Evolutionary conservation across 2,113 vertebrate species (phyloP).

Genomic region (Salvelinus alpinus): DNA sequence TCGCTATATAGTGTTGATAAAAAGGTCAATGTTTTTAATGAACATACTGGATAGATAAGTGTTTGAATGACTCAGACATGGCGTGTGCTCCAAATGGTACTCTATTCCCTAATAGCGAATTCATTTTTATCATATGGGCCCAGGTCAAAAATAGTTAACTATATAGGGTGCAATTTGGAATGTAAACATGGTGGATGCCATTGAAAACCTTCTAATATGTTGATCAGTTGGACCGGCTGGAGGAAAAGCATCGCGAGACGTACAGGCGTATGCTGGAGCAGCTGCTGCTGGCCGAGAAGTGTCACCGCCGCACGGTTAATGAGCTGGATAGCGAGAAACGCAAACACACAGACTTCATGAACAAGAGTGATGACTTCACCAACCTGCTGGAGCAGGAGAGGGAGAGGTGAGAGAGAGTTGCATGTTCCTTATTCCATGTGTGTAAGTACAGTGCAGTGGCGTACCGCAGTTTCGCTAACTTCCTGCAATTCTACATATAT

Average conservation of each 20-base stretch:
- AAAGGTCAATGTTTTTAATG: background rate
- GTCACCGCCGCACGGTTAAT: constrained; percentile 88
- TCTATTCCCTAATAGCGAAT: background rate
- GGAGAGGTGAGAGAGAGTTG: constrained; percentile 78
- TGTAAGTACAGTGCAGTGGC: background rate
- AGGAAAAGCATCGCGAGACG: constrained; percentile 92
- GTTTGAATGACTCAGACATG: background rate
- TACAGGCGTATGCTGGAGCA: constrained; percentile 97
- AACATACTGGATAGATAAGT: background rate
- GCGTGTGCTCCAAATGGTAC: background rate
- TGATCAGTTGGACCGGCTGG: constrained; percentile 88
- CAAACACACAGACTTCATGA: constrained; percentile 94
- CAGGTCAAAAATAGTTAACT: background rate
- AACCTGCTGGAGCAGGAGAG: constrained; percentile 95
- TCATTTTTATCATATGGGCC: no score
- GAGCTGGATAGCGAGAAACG: constrained; percentile 91
- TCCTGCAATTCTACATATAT: no score
- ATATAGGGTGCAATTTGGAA: no score
- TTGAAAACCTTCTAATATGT: no score
- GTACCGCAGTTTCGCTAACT: no score
- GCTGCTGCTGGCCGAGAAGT: constrained; percentile 93
- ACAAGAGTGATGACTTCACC: constrained; percentile 97
- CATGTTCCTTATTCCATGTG: background rate
- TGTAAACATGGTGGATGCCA: no score
- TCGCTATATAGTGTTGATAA: background rate